Evolutionary conservation across 2,797 vertebrate genomes (phyloP).

Genomic region (Poecilia gillii): DNA sequence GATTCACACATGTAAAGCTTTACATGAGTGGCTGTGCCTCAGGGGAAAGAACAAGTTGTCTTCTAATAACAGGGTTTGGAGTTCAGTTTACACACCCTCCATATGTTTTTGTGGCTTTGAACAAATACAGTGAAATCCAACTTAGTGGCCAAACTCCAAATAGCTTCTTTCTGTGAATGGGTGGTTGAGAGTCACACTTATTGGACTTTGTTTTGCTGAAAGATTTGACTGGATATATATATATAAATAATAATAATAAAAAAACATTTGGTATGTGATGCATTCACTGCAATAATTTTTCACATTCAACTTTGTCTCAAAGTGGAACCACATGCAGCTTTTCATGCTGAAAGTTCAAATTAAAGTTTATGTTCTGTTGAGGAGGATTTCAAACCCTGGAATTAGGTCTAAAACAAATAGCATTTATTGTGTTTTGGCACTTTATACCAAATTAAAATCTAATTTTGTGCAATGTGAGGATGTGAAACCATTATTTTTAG

Average conservation of each 20-base stretch:
- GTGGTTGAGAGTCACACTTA: not conserved
- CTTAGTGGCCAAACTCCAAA: not conserved
- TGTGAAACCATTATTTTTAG: not conserved
- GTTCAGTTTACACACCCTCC: not conserved
- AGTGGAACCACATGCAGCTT: not conserved
- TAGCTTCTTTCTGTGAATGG: not conserved
- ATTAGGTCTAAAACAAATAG: not conserved
- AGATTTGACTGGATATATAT: not conserved
- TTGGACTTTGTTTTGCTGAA: not conserved
- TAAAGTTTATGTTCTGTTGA: not conserved
- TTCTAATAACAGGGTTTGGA: not conserved
- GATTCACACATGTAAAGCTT: not conserved
- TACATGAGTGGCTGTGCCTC: not conserved
- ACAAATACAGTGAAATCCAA: constrained; percentile 1
- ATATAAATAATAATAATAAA: not conserved
- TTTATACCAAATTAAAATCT: not conserved
- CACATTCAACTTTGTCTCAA: not conserved
- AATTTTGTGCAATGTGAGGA: not conserved
- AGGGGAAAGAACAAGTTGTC: not conserved
- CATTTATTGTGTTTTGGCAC: not conserved
- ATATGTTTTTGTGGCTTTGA: constrained; percentile 5
- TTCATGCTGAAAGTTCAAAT: not conserved
- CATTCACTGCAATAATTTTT: not conserved
- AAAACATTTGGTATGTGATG: not conserved
- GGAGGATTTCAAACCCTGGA: not conserved